These are phyloP conservation scores for Graptemys geographica DNA, from an alignment of 2,797 vertebrate species.

Conservation along the genomic window DNA sequence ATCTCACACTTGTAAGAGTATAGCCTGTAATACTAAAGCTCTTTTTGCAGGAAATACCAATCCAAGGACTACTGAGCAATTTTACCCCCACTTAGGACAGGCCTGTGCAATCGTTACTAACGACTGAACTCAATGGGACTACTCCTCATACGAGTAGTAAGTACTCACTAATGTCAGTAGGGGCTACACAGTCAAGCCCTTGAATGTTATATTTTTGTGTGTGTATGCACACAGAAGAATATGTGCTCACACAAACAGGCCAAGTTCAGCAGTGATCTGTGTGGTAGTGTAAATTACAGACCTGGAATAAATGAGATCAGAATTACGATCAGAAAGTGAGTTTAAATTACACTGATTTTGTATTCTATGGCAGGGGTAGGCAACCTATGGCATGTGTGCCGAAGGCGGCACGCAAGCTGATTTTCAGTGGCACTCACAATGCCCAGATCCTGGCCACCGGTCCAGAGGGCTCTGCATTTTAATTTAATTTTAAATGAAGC, in stretches of 20 bases:
- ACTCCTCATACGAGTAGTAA: slow-evolving; percentile 48
- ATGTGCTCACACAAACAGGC: neutral
- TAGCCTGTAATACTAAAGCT: neutral
- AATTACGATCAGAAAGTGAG: slow-evolving; percentile 30
- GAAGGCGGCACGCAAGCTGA: too few species aligned
- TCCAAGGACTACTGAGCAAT: neutral
- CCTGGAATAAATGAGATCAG: neutral
- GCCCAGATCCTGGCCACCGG: too few species aligned
- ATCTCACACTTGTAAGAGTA: neutral
- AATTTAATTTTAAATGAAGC: too few species aligned
- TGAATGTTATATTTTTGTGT: slow-evolving; percentile 1
- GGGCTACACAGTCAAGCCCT: slow-evolving; percentile 24
- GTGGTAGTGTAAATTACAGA: neutral
- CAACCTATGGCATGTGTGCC: too few species aligned
- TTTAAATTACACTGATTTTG: slow-evolving; percentile 9
- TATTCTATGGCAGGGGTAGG: neutral
- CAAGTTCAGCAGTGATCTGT: neutral
- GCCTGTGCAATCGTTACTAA: neutral
- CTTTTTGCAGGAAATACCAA: neutral
- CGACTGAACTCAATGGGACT: slow-evolving; percentile 11
- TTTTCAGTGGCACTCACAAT: too few species aligned
- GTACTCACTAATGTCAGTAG: slow-evolving; percentile 34
- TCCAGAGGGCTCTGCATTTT: too few species aligned
- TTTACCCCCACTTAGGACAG: neutral
- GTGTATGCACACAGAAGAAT: neutral